phyloP scores from a whole-genome alignment of 2,113 vertebrate species.

The Athene noctua region DNA sequence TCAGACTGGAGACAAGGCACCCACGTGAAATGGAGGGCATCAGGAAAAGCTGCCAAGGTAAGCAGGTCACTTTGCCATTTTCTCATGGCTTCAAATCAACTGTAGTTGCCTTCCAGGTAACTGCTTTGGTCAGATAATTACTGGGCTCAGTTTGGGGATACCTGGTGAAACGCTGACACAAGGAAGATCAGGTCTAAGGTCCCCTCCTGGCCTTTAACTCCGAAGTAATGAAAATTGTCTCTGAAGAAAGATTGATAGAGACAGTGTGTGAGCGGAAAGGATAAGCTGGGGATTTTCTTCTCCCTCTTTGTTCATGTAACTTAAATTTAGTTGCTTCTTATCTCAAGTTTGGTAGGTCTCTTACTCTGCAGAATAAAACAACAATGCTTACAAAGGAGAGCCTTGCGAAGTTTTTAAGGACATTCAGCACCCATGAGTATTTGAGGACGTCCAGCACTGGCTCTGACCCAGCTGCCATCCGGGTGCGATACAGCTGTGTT shows the following conservation, averaged over 20 bases:
- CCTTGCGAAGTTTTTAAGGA: not conserved
- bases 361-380: not conserved
- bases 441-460: not conserved
- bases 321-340: not conserved
- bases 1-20: not conserved
- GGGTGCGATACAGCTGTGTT: not conserved
- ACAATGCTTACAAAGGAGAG: not conserved
- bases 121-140: not conserved
- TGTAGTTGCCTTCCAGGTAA: not conserved
- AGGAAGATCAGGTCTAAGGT: not conserved
- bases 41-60: not conserved
- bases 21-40: not conserved
- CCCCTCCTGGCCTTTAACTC: not conserved
- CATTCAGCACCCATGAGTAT: not conserved
- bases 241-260: not conserved
- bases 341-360: not conserved
- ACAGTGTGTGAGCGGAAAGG: not conserved
- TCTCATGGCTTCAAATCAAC: not conserved
- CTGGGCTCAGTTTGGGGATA: not conserved
- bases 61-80: not conserved
- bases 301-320: not conserved
- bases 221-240: not conserved
- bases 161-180: not conserved
- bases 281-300: not conserved
- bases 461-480: not conserved